Conservation (phyloP, 2,888 invertebrate genomes). For the Aleiodes alternator region DNA sequence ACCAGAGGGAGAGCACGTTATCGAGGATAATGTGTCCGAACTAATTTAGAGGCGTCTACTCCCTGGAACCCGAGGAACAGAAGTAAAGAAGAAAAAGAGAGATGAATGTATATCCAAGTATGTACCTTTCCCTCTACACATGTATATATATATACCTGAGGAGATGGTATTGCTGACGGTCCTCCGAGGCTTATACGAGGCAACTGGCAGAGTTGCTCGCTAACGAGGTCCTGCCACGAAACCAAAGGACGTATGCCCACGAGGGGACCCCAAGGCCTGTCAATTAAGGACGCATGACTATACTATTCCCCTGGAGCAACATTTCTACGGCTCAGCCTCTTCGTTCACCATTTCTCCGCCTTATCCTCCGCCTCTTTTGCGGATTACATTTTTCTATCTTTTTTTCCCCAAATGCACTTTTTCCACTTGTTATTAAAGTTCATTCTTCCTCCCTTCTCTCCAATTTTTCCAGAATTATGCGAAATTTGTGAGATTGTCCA, state of each 20-base stretch:
- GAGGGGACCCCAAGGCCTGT: conserved; percentile 69
- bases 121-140: background rate
- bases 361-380: conserved; percentile 56
- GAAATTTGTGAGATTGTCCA: conserved; percentile 45
- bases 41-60: conserved; percentile 73
- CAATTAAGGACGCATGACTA: conserved; percentile 72
- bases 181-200: conserved; percentile 54
- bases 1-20: conserved; percentile 60
- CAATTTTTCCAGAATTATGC: conserved; percentile 26
- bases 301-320: conserved; percentile 71
- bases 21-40: conserved; percentile 73
- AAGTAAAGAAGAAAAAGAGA: conserved; percentile 14
- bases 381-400: conserved; percentile 24
- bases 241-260: conserved; percentile 58
- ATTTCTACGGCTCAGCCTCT: conserved; percentile 68
- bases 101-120: conserved; percentile 17
- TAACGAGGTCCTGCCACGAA: conserved; percentile 72
- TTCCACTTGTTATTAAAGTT: conserved; percentile 50
- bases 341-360: conserved; percentile 54
- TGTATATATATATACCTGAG: conserved; percentile 57
- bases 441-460: conserved; percentile 45
- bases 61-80: conserved; percentile 53
- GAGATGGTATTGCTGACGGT: conserved; percentile 66
- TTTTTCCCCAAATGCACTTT: conserved; percentile 25
- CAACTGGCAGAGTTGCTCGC: conserved; percentile 58